phyloP scores from a whole-genome alignment of 1,140 invertebrate species.

The Aphis gossypii region DNA sequence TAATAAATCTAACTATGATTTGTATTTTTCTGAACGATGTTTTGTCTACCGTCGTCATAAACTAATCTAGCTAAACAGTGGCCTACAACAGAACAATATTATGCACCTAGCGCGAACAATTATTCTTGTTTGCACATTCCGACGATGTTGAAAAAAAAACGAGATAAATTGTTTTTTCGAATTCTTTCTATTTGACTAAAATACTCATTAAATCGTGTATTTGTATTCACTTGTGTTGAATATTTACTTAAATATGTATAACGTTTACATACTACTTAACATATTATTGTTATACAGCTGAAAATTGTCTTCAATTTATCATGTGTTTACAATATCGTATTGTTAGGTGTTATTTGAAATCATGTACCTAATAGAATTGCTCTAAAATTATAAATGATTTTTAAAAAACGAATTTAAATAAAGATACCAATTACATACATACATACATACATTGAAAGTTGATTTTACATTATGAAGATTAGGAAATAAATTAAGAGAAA shows the following conservation, averaged over 20 bases:
- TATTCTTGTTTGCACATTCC: slow-evolving; percentile 11
- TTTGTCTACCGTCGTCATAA: background rate
- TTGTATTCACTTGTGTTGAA: background rate
- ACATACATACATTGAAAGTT: slow-evolving; percentile 25
- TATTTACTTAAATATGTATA: background rate
- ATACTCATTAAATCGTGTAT: background rate
- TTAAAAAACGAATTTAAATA: background rate
- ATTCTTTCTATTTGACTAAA: background rate
- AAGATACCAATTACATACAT: no score
- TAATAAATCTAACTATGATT: slow-evolving; percentile 4
- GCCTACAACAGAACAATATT: background rate
- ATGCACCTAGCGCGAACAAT: background rate
- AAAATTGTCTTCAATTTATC: background rate
- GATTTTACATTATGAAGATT: background rate
- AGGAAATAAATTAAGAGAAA: slow-evolving; percentile 11
- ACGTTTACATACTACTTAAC: background rate
- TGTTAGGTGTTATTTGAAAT: background rate
- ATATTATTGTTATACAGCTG: background rate
- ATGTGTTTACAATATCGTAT: no score
- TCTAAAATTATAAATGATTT: background rate
- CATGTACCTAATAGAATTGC: background rate
- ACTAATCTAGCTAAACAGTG: background rate
- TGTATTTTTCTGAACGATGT: background rate
- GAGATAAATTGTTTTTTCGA: background rate
- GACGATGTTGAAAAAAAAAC: background rate